These are phyloP conservation scores for Tenthredo distinguenda DNA, from an alignment of 2,888 invertebrate species.

Conservation along the genomic window DNA sequence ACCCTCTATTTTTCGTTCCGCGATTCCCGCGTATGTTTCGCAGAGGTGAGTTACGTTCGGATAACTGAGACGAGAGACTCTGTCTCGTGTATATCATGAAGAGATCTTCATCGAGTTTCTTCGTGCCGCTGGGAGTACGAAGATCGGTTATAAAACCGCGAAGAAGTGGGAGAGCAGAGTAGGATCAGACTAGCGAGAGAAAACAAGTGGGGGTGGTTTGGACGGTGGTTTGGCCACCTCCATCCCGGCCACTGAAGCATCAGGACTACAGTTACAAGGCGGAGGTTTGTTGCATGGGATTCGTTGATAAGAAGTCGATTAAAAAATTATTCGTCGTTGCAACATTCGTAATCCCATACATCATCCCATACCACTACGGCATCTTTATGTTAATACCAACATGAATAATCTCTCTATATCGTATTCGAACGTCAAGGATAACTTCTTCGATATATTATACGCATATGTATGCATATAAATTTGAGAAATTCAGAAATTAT, in stretches of 20 bases:
- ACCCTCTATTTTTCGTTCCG: background rate
- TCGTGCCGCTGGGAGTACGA: background rate
- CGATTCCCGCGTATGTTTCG: background rate
- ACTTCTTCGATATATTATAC: background rate
- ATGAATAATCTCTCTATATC: background rate
- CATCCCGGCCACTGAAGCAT: conserved; percentile 69
- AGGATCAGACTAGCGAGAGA: conserved; percentile 58
- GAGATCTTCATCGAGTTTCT: background rate
- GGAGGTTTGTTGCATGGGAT: conserved; percentile 61
- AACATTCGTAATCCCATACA: background rate
- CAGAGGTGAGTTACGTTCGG: too few species aligned
- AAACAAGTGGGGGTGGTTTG: conserved; percentile 69
- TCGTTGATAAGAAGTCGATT: conserved; percentile 40
- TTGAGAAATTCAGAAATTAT: too few species aligned
- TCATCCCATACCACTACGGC: background rate
- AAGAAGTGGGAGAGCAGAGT: conserved; percentile 53
- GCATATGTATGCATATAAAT: too few species aligned
- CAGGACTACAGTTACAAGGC: conserved; percentile 71
- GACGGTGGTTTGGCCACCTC: conserved; percentile 71
- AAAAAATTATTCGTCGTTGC: background rate
- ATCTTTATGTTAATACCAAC: background rate
- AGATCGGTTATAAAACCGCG: background rate
- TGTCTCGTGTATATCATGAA: too few species aligned
- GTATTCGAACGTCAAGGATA: background rate
- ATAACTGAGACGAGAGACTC: too few species aligned